Evolutionary conservation across 2,797 vertebrate species (phyloP).

Genomic region (Cirrhinus molitorella): DNA sequence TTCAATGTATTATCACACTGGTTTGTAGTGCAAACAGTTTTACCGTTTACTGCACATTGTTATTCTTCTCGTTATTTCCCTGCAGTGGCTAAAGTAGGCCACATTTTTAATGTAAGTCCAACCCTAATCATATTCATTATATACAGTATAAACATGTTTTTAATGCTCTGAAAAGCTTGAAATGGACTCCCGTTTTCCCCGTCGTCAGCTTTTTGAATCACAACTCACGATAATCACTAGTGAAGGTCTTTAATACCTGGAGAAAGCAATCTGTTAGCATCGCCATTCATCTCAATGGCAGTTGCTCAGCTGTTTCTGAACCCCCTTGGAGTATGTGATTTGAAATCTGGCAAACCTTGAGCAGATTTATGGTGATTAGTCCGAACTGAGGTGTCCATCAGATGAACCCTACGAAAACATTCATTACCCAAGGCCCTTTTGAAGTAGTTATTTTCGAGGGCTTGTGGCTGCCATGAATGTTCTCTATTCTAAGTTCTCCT

Average conservation of each 20-base stretch:
- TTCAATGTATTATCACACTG: too few relatives aligned
- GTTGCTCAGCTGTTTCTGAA: not conserved
- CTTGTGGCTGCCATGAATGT: not conserved
- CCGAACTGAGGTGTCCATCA: not conserved
- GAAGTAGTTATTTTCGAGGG: not conserved
- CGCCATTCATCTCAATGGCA: slow-evolving; percentile 8
- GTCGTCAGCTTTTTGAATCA: not conserved
- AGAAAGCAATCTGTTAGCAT: not conserved
- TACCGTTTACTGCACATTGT: too few relatives aligned
- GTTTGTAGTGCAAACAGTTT: too few relatives aligned
- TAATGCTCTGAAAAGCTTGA: not conserved
- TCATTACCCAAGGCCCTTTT: not conserved
- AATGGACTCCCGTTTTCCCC: not conserved
- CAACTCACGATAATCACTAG: not conserved
- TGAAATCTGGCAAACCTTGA: slow-evolving; percentile 23
- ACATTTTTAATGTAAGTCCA: not conserved
- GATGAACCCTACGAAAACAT: not conserved
- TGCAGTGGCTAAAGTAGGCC: too few relatives aligned
- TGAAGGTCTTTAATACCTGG: not conserved
- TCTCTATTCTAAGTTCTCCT: not conserved
- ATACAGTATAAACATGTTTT: not conserved
- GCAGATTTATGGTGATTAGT: slow-evolving; percentile 14
- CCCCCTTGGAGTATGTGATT: not conserved
- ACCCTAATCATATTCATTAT: not conserved
- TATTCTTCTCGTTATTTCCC: too few relatives aligned